Evolutionary conservation across 37 sponge, comb jelly and placozoan genomes (phyloP), one percentile per base, ranked within the genome.

Genomic region (Hexactinellida sp.): DNA sequence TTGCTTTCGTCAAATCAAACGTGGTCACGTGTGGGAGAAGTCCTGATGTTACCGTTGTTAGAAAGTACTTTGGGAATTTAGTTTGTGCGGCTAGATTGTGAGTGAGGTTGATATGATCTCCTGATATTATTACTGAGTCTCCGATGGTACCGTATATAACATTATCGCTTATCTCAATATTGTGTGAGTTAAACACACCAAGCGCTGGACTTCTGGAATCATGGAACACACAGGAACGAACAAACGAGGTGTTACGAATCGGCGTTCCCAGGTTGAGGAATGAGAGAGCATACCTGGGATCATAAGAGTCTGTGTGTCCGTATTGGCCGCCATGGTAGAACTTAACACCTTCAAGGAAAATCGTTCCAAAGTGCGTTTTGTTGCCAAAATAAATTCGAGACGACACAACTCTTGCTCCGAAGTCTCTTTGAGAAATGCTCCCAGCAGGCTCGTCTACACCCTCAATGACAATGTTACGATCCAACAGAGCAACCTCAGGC

Each of bases 401-500:
- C 24, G 86, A 41, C 0, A 93, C 41, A 5, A 97, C 92, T 84
- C 97, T 55, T 37, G 92, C 94, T 5, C 97, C 97, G 87, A 90
- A 94, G 34, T 63, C 76, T 28, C 76, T 10, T 21, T 3, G 5
- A n/a, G 76, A 63, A 25, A 63, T 23, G 76, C 28, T 25, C 5
- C 76, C 76, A 37, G 85, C 84, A 13, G 86, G 84, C 10, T 38
- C 36, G 63, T 90, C 86, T n/a, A 89, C 83, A 28, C 34, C 38
- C 7, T 88, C 87, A 23, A 90, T 90, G 55, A 38, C 32, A 35
- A 93, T 93, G 36, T 91, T 92, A 38, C 93, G 85, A n/a, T 91
- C 89, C 23, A 97, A 85, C 23, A 91, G 87, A 37, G 93, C 97
- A 0, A 97, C 97, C 83, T 94, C 97, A 0, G 94, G 92, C 16